Percentiles rank a stretch among this genome's conserved stretches.
phyloP scores from a whole-genome alignment of 2,797 vertebrate genomes.

The Austrolebias charrua region DNA sequence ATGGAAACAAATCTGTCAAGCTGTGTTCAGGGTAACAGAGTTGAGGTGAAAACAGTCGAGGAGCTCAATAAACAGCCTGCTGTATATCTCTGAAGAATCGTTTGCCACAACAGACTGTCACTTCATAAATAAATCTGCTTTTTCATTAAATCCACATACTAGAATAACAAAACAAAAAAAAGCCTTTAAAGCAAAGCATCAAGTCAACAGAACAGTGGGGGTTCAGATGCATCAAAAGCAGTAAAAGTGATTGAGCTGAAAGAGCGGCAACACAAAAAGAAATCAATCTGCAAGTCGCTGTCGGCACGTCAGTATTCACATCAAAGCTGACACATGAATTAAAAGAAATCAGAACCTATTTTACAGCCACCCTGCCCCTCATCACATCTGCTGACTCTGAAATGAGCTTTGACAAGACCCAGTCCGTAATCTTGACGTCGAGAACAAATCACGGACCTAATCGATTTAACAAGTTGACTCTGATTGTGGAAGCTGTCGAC shows the following conservation, averaged over 20 bases:
- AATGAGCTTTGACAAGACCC: not conserved
- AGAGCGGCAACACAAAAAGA: constrained; percentile 5
- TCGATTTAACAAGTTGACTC: constrained; percentile 2
- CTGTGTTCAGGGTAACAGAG: constrained; percentile 3
- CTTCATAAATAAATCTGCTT: constrained; percentile 45
- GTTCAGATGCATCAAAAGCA: constrained; percentile 3
- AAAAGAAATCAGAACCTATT: constrained; percentile 4
- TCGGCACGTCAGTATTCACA: constrained; percentile 7
- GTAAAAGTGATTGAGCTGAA: constrained; percentile 1
- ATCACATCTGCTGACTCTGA: not conserved
- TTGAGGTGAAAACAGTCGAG: constrained; percentile 37
- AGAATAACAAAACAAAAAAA: constrained; percentile 12
- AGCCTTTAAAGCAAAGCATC: not conserved
- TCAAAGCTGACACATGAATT: constrained; percentile 2
- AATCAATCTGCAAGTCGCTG: constrained; percentile 16
- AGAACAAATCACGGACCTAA: constrained; percentile 14
- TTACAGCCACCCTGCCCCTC: constrained; percentile 1
- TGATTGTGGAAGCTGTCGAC: constrained; percentile 9
- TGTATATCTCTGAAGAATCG: constrained; percentile 34
- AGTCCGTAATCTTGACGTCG: not conserved
- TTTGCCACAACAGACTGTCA: constrained; percentile 24
- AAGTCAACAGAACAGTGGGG: not conserved
- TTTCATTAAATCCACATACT: constrained; percentile 51
- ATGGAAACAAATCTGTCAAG: constrained; percentile 32
- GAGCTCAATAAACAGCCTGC: constrained; percentile 36